Evolutionary conservation across 2,797 vertebrate genomes (phyloP).

Genomic region (Hydrocynus forskahlii): DNA sequence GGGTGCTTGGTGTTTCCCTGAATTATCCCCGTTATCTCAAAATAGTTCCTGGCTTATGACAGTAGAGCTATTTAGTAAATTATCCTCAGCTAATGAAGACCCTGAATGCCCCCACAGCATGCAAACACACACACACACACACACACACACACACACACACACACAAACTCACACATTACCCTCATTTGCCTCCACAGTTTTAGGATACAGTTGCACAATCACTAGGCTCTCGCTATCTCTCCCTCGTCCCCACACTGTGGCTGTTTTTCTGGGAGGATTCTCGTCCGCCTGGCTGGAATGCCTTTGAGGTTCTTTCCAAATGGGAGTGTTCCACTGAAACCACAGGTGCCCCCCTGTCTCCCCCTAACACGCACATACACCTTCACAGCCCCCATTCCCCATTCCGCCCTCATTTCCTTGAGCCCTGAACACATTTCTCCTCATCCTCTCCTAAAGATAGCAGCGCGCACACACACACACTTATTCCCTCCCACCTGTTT

Average conservation of each 20-base stretch:
- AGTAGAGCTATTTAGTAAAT: background rate
- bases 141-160: background rate
- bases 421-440: constrained; percentile 29
- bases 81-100: background rate
- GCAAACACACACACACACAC: background rate
- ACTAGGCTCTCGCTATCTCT: constrained; percentile 41
- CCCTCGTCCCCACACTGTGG: constrained; percentile 64
- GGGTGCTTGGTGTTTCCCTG: too few species aligned
- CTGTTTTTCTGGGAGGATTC: constrained; percentile 71
- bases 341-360: constrained; percentile 65
- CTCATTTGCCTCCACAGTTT: constrained; percentile 16
- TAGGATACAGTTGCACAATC: constrained; percentile 17
- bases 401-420: constrained; percentile 51
- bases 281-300: constrained; percentile 71
- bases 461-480: constrained; percentile 27
- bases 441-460: constrained; percentile 51
- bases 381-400: constrained; percentile 58
- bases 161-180: constrained; percentile 15
- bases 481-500: constrained; percentile 48
- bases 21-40: too few species aligned
- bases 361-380: constrained; percentile 21
- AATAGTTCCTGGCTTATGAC: background rate
- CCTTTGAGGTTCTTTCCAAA: constrained; percentile 72
- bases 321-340: constrained; percentile 60
- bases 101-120: background rate